Conservation (phyloP, 2,797 vertebrate species). For the Emydoidea blandingii region DNA sequence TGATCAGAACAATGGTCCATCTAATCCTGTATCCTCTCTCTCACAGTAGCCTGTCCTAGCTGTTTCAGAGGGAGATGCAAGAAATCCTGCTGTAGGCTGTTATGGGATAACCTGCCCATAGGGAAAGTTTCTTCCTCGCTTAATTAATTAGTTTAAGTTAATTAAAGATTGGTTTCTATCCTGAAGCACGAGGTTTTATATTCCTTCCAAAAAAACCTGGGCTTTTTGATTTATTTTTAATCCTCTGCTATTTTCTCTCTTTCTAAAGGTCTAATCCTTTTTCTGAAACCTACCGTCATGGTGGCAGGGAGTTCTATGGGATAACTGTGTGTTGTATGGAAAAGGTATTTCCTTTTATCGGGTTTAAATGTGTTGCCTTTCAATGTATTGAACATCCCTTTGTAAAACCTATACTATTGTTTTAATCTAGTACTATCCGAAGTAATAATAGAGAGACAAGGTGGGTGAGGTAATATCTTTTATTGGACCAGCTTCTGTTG, state of each 20-base stretch:
- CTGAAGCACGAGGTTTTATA: conserved; percentile 9
- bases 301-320: background rate
- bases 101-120: background rate
- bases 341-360: conserved; percentile 2
- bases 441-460: background rate
- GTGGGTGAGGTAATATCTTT: background rate
- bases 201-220: background rate
- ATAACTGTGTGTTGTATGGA: background rate
- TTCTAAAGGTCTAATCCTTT: background rate
- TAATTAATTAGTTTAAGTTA: background rate
- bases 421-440: background rate
- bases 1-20: background rate
- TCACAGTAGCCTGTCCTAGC: background rate
- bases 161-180: background rate
- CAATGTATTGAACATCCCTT: conserved; percentile 14
- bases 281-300: background rate
- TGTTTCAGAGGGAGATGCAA: background rate
- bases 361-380: conserved; percentile 7
- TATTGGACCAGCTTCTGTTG: background rate
- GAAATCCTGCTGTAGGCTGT: conserved; percentile 6
- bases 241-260: background rate
- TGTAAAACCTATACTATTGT: background rate
- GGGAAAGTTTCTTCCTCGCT: background rate
- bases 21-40: background rate
- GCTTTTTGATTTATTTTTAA: background rate